phyloP scores from a whole-genome alignment of 1,140 invertebrate species.

The Caerostris darwini region DNA sequence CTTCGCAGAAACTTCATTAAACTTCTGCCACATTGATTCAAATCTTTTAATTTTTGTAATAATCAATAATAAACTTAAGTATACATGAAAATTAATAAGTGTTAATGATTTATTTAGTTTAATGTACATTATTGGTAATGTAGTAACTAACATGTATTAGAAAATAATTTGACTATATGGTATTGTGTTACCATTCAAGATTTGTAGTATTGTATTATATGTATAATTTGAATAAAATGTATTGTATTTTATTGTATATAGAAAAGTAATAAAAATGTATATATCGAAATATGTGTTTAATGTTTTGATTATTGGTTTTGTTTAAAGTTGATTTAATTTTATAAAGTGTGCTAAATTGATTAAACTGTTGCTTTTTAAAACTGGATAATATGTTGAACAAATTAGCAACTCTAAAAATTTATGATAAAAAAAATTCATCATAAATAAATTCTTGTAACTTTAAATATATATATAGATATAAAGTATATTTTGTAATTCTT shows the following conservation, averaged over 20 bases:
- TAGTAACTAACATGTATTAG: not conserved
- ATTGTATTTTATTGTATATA: conserved; percentile 28
- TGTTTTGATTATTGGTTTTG: too few species aligned
- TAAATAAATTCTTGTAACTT: too few species aligned
- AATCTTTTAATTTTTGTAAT: too few species aligned
- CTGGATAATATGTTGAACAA: not conserved
- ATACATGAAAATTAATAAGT: not conserved
- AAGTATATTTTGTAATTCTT: too few species aligned
- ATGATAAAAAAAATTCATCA: too few species aligned
- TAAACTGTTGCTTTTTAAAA: not conserved
- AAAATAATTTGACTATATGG: not conserved
- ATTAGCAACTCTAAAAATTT: too few species aligned
- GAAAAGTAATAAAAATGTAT: not conserved
- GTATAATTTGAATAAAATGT: not conserved
- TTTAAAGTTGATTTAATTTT: too few species aligned
- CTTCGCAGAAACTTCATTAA: too few species aligned
- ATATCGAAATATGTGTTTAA: not conserved
- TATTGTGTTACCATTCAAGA: not conserved
- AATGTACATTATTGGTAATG: not conserved
- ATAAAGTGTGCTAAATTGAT: not conserved
- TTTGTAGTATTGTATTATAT: not conserved
- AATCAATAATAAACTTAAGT: not conserved
- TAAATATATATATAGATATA: too few species aligned
- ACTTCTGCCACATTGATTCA: too few species aligned
- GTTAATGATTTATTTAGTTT: not conserved